Evolutionary conservation across 2,113 vertebrate genomes (phyloP).

Genomic region (Jacana jacana): DNA sequence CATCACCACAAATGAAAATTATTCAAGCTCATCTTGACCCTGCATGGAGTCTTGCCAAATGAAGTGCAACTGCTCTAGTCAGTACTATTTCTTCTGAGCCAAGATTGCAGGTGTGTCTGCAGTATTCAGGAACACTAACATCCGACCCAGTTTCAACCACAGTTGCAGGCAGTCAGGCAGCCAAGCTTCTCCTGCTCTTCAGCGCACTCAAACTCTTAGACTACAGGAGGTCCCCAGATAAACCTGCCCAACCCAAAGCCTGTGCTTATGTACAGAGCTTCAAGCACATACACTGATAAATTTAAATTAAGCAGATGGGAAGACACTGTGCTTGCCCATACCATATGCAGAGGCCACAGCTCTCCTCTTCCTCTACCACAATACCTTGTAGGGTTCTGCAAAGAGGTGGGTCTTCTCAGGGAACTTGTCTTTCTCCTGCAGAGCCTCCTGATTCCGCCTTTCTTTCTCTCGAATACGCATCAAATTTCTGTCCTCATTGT

Average conservation of each 20-base stretch:
- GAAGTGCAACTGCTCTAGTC: background rate
- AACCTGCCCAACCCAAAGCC: background rate
- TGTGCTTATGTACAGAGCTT: background rate
- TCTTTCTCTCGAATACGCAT: constrained; percentile 89
- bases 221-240: background rate
- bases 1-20: background rate
- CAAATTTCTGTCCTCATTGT: constrained; percentile 90
- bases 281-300: background rate
- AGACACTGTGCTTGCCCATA: background rate
- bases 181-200: background rate
- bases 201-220: background rate
- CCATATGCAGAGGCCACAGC: background rate
- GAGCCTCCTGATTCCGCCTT: constrained; percentile 86
- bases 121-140: background rate
- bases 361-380: background rate
- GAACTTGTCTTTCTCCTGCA: constrained; percentile 79
- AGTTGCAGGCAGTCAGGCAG: background rate
- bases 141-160: background rate
- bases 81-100: background rate
- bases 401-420: constrained; percentile 84
- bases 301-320: background rate
- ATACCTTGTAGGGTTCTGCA: constrained; percentile 93
- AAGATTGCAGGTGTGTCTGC: background rate
- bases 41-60: background rate
- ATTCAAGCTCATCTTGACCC: background rate